Evolutionary conservation across 2,888 invertebrate genomes (phyloP), one percentile per base, ranked within the genome.

Genomic region (Macrostomum cliftonense): DNA sequence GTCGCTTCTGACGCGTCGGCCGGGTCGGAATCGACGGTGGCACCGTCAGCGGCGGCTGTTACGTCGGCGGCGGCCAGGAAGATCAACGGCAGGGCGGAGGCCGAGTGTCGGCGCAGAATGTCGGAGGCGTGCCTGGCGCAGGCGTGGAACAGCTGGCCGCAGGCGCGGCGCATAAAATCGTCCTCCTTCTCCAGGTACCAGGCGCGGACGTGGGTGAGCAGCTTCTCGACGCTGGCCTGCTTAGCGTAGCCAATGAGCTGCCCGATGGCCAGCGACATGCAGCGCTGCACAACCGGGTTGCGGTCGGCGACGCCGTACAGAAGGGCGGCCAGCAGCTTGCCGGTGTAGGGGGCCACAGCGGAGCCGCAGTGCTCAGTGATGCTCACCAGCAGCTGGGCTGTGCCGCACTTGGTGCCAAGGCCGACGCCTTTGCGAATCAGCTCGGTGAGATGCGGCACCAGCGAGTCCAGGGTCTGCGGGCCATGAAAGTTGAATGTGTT

Each of bases 251-350:
- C 28, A 11, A 84, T 80, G 5, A 89, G 74, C 62, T 86, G 81
- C 0, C 89, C 89, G 53, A 89, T 77, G 16, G 85, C 80, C 49
- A 77, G 77, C 0, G 87, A 82, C 65, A 81, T 84, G 55, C 82
- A 80, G 71, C 83, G 86, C 59, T 86, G 76, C 1, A 88, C 79
- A 0, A 82, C 80, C 0, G 78, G 73, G 63, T 87, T 88, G 52
- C 85, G 77, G 68, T 91, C 88, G 43, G 80, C 79, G 16, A 87
- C 73, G 0, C 86, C 85, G 56, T 78, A 78, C 39, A 85, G 74
- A 47, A 85, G 70, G 12, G 76, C 75, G 19, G 75, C 73, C 57
- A 80, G 66, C 43, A 79, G 62, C 71, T 79, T 79, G 39, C 76
- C 77, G 76, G 56, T 19, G 56, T 42, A 42, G 36, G 37, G 50